Evolutionary conservation across 2,113 vertebrate species (phyloP).

Genomic region (Nematolebias whitei): DNA sequence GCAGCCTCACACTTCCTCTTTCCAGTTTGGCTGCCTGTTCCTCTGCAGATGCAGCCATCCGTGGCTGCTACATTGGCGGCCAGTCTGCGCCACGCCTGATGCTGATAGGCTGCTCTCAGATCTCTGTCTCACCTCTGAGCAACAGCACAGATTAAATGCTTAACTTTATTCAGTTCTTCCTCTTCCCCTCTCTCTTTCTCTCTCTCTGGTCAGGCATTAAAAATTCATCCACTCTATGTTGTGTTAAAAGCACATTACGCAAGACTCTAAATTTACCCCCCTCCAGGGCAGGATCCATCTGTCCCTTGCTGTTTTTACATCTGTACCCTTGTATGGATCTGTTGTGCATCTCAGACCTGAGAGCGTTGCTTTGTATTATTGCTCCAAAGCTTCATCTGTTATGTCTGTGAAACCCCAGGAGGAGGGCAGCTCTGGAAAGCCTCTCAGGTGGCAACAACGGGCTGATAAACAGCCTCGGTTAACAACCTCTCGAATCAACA

Average conservation of each 20-base stretch:
- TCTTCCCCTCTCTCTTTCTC: slow-evolving; percentile 15
- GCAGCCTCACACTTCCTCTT: slow-evolving; percentile 33
- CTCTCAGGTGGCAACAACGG: slow-evolving; percentile 43
- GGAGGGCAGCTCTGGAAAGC: slow-evolving; percentile 33
- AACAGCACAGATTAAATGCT: slow-evolving; percentile 78
- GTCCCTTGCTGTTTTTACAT: slow-evolving; percentile 62
- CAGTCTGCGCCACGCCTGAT: slow-evolving; percentile 40
- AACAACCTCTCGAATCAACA: slow-evolving; percentile 23
- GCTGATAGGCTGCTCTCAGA: slow-evolving; percentile 56
- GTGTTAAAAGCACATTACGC: slow-evolving; percentile 81
- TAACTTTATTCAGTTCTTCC: slow-evolving; percentile 67
- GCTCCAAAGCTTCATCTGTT: slow-evolving; percentile 42
- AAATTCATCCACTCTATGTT: slow-evolving; percentile 77
- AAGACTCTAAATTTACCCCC: slow-evolving; percentile 78
- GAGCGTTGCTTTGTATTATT: slow-evolving; percentile 15
- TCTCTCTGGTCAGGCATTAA: slow-evolving; percentile 65
- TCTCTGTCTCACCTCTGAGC: slow-evolving; percentile 63
- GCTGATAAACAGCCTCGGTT: slow-evolving; percentile 37
- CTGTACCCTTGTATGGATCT: slow-evolving; percentile 27
- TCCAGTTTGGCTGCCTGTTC: slow-evolving; percentile 25
- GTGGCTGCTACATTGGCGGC: slow-evolving; percentile 45
- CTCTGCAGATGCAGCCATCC: slow-evolving; percentile 56
- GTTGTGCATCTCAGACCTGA: slow-evolving; percentile 18
- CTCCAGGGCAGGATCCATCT: slow-evolving; percentile 53
- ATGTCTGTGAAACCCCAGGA: slow-evolving; percentile 45